Conservation (phyloP, 2,797 vertebrate genomes). For the Chloroceryle inda region DNA sequence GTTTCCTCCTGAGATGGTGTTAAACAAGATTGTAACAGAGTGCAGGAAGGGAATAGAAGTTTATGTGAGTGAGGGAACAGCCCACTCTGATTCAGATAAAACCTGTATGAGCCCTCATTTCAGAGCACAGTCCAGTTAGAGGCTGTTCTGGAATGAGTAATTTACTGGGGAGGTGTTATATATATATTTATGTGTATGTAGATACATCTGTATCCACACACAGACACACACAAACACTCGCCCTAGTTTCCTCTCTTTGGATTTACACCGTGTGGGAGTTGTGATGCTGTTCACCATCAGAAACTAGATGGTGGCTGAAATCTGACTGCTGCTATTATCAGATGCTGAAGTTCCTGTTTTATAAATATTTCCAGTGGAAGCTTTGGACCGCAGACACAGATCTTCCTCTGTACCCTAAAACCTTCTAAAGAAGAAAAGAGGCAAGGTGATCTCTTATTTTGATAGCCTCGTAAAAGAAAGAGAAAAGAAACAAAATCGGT, state of each 20-base stretch:
- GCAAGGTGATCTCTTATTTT: background rate
- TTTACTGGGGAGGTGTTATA: background rate
- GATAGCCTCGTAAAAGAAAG: background rate
- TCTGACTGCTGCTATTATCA: background rate
- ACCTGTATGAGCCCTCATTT: background rate
- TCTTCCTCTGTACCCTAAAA: background rate
- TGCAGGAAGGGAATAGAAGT: background rate
- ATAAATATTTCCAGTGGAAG: background rate
- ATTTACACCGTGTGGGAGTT: background rate
- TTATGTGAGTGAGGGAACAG: background rate
- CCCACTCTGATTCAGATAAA: background rate
- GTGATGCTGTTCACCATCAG: background rate
- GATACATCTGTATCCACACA: background rate
- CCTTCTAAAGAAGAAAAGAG: background rate
- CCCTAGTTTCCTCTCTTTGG: background rate
- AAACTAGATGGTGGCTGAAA: background rate
- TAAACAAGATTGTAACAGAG: background rate
- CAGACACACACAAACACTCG: background rate
- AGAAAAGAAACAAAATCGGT: background rate
- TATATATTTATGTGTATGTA: background rate
- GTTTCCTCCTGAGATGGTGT: background rate
- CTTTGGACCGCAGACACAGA: background rate
- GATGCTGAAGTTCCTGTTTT: background rate
- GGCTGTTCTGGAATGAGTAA: background rate
- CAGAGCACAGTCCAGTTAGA: background rate